Base-by-base conservation (phyloP, 1,140 invertebrate genomes). In the Cepaea nemoralis region DNA sequence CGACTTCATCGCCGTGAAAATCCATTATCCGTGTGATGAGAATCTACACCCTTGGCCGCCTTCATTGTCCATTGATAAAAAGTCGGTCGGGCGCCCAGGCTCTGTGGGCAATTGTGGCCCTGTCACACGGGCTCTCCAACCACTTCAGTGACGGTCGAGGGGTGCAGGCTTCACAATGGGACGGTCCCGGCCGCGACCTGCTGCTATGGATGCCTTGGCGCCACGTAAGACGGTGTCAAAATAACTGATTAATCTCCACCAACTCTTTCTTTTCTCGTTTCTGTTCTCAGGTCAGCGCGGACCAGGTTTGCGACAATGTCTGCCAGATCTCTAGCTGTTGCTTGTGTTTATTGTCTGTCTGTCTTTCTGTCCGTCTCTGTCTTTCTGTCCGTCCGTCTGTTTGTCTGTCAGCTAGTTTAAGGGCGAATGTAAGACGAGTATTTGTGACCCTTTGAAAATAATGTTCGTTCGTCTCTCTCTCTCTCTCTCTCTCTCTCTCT, bases 191-290 rank as follows among this genome's bases (percentile, higher is more conserved):
- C 22, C 5, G 50, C 22, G 19, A 55, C 50, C 8, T 55, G 2
- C 50, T 14, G 19, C n/a, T 24, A 3, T 55, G 8, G 8, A 14
- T 3, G 8, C n/a, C 50, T 1, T 55, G 50, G 50, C 50, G 50
- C 50, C 50, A 55, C 50, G 50, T 55, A 55, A 45, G 50, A 55
- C 50, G 50, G 50, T 55, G 50, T 55, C 50, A 55, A 55, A 55
- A 55, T 55, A 55, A 22, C 50, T 55, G 50, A 14, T 45, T 45
- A 14, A 55, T 55, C 8, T 55, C 22, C 50, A 55, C 22, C 50
- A 55, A 55, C n/a, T 22, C 22, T 19, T n/a, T n/a, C n/a, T n/a
- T n/a, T n/a, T n/a, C n/a, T n/a, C n/a, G n/a, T n/a, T n/a, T n/a
- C n/a, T n/a, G n/a, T n/a, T n/a, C n/a, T n/a, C n/a, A n/a, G n/a